Evolutionary conservation across 1,140 invertebrate species (phyloP).

Genomic region (Sitophilus oryzae): DNA sequence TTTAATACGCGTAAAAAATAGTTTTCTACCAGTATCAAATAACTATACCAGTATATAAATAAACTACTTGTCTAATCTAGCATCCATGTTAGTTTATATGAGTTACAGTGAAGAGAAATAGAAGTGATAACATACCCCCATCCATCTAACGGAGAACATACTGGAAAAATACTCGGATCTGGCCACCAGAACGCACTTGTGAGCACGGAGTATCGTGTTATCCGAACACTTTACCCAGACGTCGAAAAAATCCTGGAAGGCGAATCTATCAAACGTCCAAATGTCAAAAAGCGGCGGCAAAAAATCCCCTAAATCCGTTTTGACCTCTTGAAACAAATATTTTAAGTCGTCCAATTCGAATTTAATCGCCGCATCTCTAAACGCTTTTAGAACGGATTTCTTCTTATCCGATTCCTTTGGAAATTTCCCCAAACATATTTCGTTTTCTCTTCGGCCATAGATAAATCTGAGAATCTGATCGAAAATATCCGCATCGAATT

Average conservation of each 20-base stretch:
- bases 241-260: slow-evolving; percentile 55
- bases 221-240: slow-evolving; percentile 55
- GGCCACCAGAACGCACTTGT: slow-evolving; percentile 67
- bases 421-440: slow-evolving; percentile 50
- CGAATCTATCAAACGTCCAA: slow-evolving; percentile 36
- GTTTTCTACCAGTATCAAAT: too few species aligned
- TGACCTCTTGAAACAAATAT: slow-evolving; percentile 44
- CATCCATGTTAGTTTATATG: too few species aligned
- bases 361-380: slow-evolving; percentile 54
- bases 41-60: too few species aligned
- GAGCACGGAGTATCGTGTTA: slow-evolving; percentile 54
- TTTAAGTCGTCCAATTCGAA: slow-evolving; percentile 48
- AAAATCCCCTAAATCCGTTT: slow-evolving; percentile 38
- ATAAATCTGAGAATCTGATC: slow-evolving; percentile 58
- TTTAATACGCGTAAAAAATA: too few species aligned
- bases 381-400: slow-evolving; percentile 10
- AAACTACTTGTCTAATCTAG: too few species aligned
- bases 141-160: slow-evolving; percentile 67
- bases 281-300: too few species aligned
- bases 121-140: slow-evolving; percentile 51
- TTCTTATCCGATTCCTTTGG: slow-evolving; percentile 11
- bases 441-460: slow-evolving; percentile 61
- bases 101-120: too few species aligned
- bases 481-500: slow-evolving; percentile 57
- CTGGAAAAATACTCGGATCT: slow-evolving; percentile 69